phyloP scores from a whole-genome alignment of 2,888 invertebrate genomes.

The Eristalis tenax region DNA sequence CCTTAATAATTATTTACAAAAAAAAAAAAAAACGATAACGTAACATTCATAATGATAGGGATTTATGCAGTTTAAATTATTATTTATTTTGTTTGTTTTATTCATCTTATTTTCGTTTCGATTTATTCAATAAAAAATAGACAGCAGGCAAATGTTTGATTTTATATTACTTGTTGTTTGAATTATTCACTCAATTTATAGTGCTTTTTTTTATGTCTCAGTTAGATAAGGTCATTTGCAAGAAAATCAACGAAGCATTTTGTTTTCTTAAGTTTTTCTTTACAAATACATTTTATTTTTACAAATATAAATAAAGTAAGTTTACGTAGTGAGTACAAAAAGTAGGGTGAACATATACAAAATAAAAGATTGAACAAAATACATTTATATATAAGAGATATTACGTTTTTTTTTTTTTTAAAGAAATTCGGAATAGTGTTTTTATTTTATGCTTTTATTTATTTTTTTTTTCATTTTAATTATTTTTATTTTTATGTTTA shows the following conservation, averaged over 20 bases:
- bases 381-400: slow-evolving; percentile 26
- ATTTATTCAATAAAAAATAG: slow-evolving; percentile 62
- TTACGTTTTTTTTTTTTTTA: slow-evolving; percentile 22
- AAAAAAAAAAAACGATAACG: slow-evolving; percentile 51
- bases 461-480: slow-evolving; percentile 12
- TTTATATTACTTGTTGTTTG: slow-evolving; percentile 15
- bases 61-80: slow-evolving; percentile 28
- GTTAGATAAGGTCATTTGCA: slow-evolving; percentile 39
- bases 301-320: slow-evolving; percentile 64
- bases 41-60: slow-evolving; percentile 70
- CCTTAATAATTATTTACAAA: slow-evolving; percentile 70
- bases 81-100: slow-evolving; percentile 36
- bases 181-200: not conserved
- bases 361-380: slow-evolving; percentile 23
- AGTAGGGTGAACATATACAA: slow-evolving; percentile 57
- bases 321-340: slow-evolving; percentile 59
- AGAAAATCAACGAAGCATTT: slow-evolving; percentile 34
- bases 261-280: slow-evolving; percentile 8
- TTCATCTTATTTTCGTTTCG: slow-evolving; percentile 62
- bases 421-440: slow-evolving; percentile 68
- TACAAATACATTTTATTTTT: slow-evolving; percentile 32
- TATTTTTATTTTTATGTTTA: slow-evolving; percentile 30
- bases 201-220: slow-evolving; percentile 7
- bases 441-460: not conserved
- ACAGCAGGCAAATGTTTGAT: slow-evolving; percentile 70